Base-by-base conservation (phyloP, 2,797 vertebrate species). In the Microchirus variegatus region DNA sequence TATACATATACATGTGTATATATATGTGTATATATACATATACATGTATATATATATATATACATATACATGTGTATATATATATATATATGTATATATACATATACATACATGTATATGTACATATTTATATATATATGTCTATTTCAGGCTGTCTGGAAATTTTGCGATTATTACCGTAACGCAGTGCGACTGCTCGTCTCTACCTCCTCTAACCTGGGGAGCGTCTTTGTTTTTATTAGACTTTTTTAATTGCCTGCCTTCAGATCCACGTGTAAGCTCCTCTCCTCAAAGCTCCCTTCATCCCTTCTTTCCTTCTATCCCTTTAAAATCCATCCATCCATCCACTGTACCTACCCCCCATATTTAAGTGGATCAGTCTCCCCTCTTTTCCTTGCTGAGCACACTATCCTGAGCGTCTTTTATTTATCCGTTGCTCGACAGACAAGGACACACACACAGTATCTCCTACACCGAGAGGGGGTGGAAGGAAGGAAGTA, bases 201-300 rank as follows among this genome's bases (percentile, higher is more conserved):
- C 72, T 73, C 56, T 76, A 70, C 40, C 62, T 70, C 66, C 59
- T 19, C 42, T 42, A 53, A 78, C 72, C 73, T 70, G 52, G 60
- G 15, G 73, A 63, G 73, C 73, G 68, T 35, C 61, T 80, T 80
- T 80, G 60, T 83, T 44, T 75, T 84, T 79, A 83, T 84, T 80
- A 63, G 41, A 63, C 76, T 79, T 89, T 79, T 89, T 82, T 84
- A 83, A 81, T 86, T 85, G 78, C 70, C 47, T 75, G 56, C 43
- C 64, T 73, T 75, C 40, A 74, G 46, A 68, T 65, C 62, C 65
- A 70, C 45, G 46, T 48, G 50, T 46, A 9, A 57, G 12, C 36
- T 37, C 52, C 47, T 51, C 22, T 49, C 11, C 50, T 11, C 13
- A 43, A 7, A 48, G 8, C n/a, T 48, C 38, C 43, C 41, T 52